These are phyloP conservation scores for Acrobeloides nanus DNA, from an alignment of 2,888 invertebrate species.

Conservation along the genomic window DNA sequence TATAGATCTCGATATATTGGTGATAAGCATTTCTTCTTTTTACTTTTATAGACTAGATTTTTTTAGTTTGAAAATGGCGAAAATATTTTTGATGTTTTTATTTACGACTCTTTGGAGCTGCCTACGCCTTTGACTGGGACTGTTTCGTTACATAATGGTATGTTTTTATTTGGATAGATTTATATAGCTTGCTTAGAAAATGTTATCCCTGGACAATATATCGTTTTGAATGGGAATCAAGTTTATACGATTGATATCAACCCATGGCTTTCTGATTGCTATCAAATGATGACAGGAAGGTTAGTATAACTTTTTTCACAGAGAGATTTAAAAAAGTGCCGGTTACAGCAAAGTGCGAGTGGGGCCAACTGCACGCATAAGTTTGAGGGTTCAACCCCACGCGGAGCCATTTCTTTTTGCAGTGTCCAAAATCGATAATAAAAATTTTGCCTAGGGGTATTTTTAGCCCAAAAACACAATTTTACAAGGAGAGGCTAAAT, in stretches of 20 bases:
- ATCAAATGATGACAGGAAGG: too few species aligned
- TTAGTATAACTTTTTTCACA: too few species aligned
- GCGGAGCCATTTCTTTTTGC: too few species aligned
- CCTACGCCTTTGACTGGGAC: neutral
- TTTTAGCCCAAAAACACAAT: too few species aligned
- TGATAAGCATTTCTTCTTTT: constrained; percentile 3
- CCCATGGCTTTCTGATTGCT: neutral
- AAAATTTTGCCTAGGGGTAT: too few species aligned
- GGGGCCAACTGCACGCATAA: too few species aligned
- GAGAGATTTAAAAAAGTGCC: too few species aligned
- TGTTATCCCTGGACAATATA: constrained; percentile 1
- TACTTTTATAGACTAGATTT: neutral
- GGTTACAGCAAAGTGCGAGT: too few species aligned
- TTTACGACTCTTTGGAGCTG: constrained; percentile 4
- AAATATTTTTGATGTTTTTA: constrained; percentile 9
- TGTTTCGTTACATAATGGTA: constrained; percentile 5
- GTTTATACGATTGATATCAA: constrained; percentile 4
- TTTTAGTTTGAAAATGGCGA: constrained; percentile 8
- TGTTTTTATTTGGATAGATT: neutral
- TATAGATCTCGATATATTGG: constrained; percentile 9
- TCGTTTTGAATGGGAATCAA: neutral
- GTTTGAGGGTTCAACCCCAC: too few species aligned
- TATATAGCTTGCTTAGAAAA: neutral
- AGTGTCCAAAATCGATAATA: too few species aligned
- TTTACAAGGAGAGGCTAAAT: too few species aligned